Evolutionary conservation across 2,797 vertebrate species (phyloP).

Genomic region (Paratrypauchen microcephalus): DNA sequence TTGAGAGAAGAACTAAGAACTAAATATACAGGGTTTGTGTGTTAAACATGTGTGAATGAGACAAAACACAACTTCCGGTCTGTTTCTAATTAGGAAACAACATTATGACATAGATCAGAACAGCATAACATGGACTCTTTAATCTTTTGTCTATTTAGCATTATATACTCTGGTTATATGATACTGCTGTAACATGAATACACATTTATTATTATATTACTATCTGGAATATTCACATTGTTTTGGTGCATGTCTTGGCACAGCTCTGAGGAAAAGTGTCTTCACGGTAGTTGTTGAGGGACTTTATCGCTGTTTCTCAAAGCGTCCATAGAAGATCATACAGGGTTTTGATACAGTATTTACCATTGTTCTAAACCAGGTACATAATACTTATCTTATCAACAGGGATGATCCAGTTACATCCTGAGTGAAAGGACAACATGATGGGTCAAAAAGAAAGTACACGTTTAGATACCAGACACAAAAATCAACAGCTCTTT

Average conservation of each 20-base stretch:
- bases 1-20: too few relatives aligned
- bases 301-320: constrained; percentile 43
- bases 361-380: constrained; percentile 57
- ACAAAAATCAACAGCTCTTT: constrained; percentile 1
- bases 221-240: background rate
- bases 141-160: too few relatives aligned
- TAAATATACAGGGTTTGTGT: too few relatives aligned
- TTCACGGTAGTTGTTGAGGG: constrained; percentile 39
- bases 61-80: too few relatives aligned
- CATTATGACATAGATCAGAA: too few relatives aligned
- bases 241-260: constrained; percentile 36
- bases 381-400: constrained; percentile 64
- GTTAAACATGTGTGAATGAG: too few relatives aligned
- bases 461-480: constrained; percentile 42
- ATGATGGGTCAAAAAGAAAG: constrained; percentile 42
- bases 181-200: too few relatives aligned
- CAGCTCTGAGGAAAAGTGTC: constrained; percentile 50
- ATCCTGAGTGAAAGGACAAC: constrained; percentile 73
- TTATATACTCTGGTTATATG: too few relatives aligned
- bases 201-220: too few relatives aligned
- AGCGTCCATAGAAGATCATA: constrained; percentile 49
- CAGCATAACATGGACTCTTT: too few relatives aligned
- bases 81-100: too few relatives aligned
- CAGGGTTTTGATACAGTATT: constrained; percentile 40
- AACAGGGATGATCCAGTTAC: constrained; percentile 74